phyloP scores from a whole-genome alignment of 2,888 invertebrate species.

The Corbicula japonica region DNA sequence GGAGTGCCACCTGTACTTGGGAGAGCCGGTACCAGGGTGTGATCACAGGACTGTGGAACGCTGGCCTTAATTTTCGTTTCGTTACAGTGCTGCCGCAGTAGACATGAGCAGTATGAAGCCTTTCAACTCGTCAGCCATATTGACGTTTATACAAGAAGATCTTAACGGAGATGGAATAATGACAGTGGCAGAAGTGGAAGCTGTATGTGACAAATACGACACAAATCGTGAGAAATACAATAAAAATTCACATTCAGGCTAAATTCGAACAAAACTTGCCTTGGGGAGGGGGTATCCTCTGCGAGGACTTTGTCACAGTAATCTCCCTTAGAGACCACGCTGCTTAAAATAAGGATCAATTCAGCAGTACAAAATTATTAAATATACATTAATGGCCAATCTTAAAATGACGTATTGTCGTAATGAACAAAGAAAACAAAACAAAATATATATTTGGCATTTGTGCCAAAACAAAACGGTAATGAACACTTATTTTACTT shows the following conservation, averaged over 20 bases:
- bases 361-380: too few species aligned
- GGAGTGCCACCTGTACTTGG: too few species aligned
- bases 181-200: conserved; percentile 34
- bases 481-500: neutral
- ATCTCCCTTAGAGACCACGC: neutral
- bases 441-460: neutral
- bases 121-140: conserved; percentile 17
- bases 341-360: neutral
- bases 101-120: conserved; percentile 30
- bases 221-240: conserved; percentile 6
- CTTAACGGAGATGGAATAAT: conserved; percentile 13
- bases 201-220: conserved; percentile 36
- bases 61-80: too few species aligned
- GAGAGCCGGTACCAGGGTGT: too few species aligned
- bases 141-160: conserved; percentile 27
- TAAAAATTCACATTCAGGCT: neutral
- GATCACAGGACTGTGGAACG: too few species aligned
- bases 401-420: neutral
- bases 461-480: neutral
- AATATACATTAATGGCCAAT: too few species aligned
- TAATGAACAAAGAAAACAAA: neutral
- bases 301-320: neutral
- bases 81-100: conserved; percentile 9
- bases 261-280: neutral
- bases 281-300: neutral